Base-by-base conservation (phyloP, 2,888 invertebrate species). In the Drosophila barbarae region DNA sequence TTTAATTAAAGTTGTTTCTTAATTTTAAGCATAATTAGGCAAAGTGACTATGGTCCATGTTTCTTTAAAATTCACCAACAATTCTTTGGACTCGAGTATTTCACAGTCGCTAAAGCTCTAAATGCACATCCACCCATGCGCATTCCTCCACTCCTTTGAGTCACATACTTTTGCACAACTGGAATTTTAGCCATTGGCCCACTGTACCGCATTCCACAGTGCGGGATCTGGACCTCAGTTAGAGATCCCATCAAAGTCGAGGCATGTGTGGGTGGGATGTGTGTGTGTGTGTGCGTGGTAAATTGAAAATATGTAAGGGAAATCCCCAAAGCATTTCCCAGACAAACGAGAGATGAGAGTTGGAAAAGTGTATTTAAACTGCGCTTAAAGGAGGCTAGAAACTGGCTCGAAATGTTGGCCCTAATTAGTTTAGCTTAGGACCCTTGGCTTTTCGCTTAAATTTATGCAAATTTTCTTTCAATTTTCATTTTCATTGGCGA, bases 301-400 rank as follows among this genome's bases (percentile, higher is more conserved):
- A 75, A 71, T 77, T 71, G 70, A 68, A 76, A 77, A 76, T 76
- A 74, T 77, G 75, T 69, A 52, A 55, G 61, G 61, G 56, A 66
- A 55, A 59, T 57, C 60, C 51, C 50, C 26, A 51, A 35, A 26
- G 30, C 47, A 35, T 41, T 41, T n/a, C n/a, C 15, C 57, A 10
- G 13, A 35, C 15, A 42, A 23, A 44, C 12, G 42, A 28, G 36
- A 30, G 42, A 44, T 12, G 42, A 15, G 36, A 23, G 26, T 1
- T 47, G 35, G 46, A 28, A 51, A 61, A 71, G 32, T 52, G 50
- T 35, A 44, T 69, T 66, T 61, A 61, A 68, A 47, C 42, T 49
- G 47, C 49, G 46, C 41, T 52, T 41, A n/a, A 21, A 44, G 50
- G 12, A 12, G 39, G 4, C n/a, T 0, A 5, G 13, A 28, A 41